phyloP scores from a whole-genome alignment of 2,888 invertebrate genomes.

The Eupelmus urozonus region DNA sequence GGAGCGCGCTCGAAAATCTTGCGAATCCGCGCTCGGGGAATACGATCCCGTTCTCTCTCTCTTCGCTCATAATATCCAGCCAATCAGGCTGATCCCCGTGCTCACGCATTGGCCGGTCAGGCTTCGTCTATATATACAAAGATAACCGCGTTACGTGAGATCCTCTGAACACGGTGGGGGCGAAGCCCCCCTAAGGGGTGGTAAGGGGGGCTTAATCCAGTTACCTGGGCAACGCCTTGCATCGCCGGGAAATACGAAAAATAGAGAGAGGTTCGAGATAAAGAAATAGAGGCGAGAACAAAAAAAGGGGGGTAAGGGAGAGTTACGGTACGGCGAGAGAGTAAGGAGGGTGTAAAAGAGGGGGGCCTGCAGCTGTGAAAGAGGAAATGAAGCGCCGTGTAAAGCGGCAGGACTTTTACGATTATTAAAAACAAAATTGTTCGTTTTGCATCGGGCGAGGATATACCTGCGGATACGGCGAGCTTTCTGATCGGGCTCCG shows the following conservation, averaged over 20 bases:
- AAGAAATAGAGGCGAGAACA: neutral
- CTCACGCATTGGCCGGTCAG: constrained; percentile 23
- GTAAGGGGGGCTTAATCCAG: constrained; percentile 60
- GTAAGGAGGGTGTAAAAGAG: neutral
- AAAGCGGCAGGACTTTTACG: neutral
- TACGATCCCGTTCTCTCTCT: constrained; percentile 22
- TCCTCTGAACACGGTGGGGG: constrained; percentile 41
- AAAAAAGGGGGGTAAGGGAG: neutral
- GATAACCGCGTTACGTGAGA: constrained; percentile 61
- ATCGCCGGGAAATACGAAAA: constrained; percentile 5
- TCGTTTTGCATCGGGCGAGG: neutral
- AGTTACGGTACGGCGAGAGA: neutral
- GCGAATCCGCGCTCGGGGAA: constrained; percentile 29
- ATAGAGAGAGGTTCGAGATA: neutral
- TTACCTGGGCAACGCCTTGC: constrained; percentile 60
- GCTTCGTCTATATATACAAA: neutral
- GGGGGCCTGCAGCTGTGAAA: neutral
- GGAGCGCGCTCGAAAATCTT: neutral
- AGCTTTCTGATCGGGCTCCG: too few relatives aligned
- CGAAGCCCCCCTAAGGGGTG: constrained; percentile 59
- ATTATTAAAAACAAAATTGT: constrained; percentile 1
- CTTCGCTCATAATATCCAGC: constrained; percentile 30
- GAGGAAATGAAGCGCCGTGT: neutral
- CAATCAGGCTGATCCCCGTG: constrained; percentile 14
- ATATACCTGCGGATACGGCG: neutral